A percentile compares a stretch with the other conserved stretches of the same genome.
phyloP scores from a whole-genome alignment of 2,113 vertebrate genomes.

The Budorcas taxicolor region DNA sequence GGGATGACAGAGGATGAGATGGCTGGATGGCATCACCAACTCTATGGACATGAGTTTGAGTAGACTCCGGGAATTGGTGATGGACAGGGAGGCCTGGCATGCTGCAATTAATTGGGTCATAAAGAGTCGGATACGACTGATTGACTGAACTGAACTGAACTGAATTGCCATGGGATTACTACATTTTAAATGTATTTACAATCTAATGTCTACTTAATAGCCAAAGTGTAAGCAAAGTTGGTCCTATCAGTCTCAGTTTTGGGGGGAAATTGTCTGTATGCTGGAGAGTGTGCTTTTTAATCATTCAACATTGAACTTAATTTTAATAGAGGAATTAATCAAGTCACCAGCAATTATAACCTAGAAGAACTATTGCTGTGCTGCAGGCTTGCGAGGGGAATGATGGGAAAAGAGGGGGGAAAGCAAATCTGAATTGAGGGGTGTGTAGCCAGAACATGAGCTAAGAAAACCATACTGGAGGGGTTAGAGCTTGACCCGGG shows the following conservation, averaged over 20 bases:
- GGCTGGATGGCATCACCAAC: too few relatives aligned
- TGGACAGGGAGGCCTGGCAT: too few relatives aligned
- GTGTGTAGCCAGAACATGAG: rapidly evolving
- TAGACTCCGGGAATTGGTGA: too few relatives aligned
- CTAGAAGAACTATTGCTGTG: too few relatives aligned
- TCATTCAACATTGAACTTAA: neutral
- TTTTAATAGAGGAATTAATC: neutral
- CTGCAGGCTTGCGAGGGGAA: neutral
- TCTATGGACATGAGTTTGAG: too few relatives aligned
- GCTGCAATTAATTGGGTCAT: too few relatives aligned
- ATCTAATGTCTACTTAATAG: neutral
- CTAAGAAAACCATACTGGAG: neutral
- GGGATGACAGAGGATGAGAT: too few relatives aligned
- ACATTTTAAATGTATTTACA: neutral
- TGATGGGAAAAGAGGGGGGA: neutral
- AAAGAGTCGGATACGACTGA: too few relatives aligned
- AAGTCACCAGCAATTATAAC: neutral
- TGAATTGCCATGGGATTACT: neutral
- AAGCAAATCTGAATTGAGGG: neutral
- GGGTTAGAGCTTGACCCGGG: neutral
- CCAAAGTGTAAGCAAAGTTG: neutral
- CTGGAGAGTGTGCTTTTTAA: neutral
- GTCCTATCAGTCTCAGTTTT: neutral
- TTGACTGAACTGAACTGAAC: too few relatives aligned
- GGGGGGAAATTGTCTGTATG: neutral